Evolutionary conservation across 1,140 invertebrate species (phyloP).

Genomic region (Achatina immaculata): DNA sequence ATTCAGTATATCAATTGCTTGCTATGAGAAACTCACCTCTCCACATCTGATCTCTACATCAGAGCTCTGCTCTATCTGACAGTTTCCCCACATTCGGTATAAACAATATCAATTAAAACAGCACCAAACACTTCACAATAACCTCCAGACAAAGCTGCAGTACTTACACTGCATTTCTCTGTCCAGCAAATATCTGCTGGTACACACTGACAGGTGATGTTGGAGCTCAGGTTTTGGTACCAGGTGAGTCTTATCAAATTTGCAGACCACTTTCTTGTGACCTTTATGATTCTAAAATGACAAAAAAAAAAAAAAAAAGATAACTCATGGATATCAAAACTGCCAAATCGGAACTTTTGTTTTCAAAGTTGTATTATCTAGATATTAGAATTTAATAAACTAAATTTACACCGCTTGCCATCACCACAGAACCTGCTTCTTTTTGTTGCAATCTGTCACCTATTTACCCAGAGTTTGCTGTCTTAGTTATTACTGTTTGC

Average conservation of each 20-base stretch:
- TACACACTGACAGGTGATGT: conserved; percentile 39
- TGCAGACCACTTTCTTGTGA: conserved; percentile 34
- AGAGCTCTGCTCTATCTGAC: neutral
- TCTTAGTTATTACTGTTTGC: too few species aligned
- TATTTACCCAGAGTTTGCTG: neutral
- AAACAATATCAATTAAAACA: neutral
- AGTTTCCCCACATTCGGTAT: neutral
- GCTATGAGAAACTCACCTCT: neutral
- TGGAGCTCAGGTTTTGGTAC: conserved; percentile 40
- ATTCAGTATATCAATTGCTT: neutral
- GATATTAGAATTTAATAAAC: neutral
- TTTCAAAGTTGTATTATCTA: neutral
- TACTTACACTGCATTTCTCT: conserved; percentile 34
- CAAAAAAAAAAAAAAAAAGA: neutral
- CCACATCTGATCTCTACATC: neutral
- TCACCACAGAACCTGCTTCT: neutral
- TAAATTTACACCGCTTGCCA: neutral
- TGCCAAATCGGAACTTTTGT: neutral
- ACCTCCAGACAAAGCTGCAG: neutral
- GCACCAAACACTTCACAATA: neutral
- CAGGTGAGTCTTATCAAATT: conserved; percentile 45
- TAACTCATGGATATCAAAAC: neutral
- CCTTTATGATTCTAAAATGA: conserved; percentile 35
- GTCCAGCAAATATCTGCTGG: conserved; percentile 33
- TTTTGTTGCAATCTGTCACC: neutral